phyloP scores from a whole-genome alignment of 2,888 invertebrate genomes.

The Hedya salicella region DNA sequence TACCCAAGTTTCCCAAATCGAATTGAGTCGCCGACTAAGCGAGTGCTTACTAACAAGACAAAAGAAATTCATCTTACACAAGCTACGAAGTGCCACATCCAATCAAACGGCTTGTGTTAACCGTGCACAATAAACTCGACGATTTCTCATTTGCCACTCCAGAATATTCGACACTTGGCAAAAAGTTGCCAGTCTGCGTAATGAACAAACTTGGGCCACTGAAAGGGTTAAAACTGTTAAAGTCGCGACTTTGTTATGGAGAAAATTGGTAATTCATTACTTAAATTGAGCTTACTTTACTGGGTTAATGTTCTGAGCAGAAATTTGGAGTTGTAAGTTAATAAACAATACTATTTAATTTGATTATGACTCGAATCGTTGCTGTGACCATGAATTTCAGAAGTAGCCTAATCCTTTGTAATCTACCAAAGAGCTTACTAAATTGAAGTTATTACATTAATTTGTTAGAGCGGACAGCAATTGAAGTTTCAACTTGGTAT shows the following conservation, averaged over 20 bases:
- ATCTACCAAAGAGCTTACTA: conserved; percentile 8
- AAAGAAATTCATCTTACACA: conserved; percentile 10
- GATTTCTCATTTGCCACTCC: conserved; percentile 62
- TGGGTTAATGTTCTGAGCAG: conserved; percentile 55
- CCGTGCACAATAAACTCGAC: conserved; percentile 61
- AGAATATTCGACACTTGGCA: conserved; percentile 62
- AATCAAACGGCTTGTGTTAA: conserved; percentile 44
- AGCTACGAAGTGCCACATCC: conserved; percentile 51
- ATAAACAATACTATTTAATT: conserved; percentile 59
- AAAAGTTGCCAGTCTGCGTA: conserved; percentile 65
- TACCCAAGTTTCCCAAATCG: conserved; percentile 7
- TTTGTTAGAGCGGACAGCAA: too few relatives aligned
- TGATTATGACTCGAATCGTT: conserved; percentile 12
- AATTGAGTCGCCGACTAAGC: conserved; percentile 12
- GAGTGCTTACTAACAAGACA: conserved; percentile 21
- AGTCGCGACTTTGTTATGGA: conserved; percentile 69
- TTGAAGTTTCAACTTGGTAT: too few relatives aligned
- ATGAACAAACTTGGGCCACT: conserved; percentile 72
- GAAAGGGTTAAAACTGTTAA: conserved; percentile 71
- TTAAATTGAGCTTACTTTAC: conserved; percentile 64
- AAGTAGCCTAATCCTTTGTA: conserved; percentile 1
- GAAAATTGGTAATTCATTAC: conserved; percentile 76
- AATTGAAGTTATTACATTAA: not conserved
- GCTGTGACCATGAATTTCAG: conserved; percentile 11
- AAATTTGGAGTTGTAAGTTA: conserved; percentile 62